Evolutionary conservation across 2,797 vertebrate species (phyloP).

Genomic region (Coregonus ussuriensis): DNA sequence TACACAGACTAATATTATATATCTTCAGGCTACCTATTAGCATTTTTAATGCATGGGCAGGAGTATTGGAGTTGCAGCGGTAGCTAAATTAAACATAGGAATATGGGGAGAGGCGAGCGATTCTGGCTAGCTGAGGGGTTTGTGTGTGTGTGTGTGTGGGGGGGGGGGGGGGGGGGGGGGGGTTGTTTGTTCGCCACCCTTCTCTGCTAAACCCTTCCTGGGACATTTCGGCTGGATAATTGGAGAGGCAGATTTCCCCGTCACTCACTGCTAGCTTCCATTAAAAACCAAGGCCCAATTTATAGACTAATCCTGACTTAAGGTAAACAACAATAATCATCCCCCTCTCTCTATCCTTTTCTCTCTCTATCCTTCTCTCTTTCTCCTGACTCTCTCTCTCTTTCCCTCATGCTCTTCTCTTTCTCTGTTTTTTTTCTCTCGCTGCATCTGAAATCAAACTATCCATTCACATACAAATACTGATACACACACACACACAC

Average conservation of each 20-base stretch:
- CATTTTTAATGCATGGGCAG: slow-evolving; percentile 56
- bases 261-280: slow-evolving; percentile 42
- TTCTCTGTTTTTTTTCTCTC: neutral
- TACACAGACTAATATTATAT: slow-evolving; percentile 56
- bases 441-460: no score
- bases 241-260: slow-evolving; percentile 26
- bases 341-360: slow-evolving; percentile 24
- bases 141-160: slow-evolving; percentile 16
- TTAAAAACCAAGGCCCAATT: slow-evolving; percentile 44
- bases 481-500: neutral
- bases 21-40: slow-evolving; percentile 58
- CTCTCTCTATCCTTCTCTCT: slow-evolving; percentile 18
- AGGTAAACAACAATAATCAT: slow-evolving; percentile 60
- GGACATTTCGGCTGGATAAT: slow-evolving; percentile 45
- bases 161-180: slow-evolving; percentile 17
- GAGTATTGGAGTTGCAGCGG: slow-evolving; percentile 36
- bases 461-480: neutral
- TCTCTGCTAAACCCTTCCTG: slow-evolving; percentile 44
- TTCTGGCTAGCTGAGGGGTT: neutral
- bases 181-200: slow-evolving; percentile 16
- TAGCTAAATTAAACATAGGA: slow-evolving; percentile 54
- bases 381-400: slow-evolving; percentile 3
- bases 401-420: neutral
- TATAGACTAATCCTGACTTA: slow-evolving; percentile 53
- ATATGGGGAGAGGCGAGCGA: slow-evolving; percentile 10